Evolutionary conservation across 2,113 vertebrate genomes (phyloP), one percentile per base, ranked within the genome.

Genomic region (Vulpes ferrilata): DNA sequence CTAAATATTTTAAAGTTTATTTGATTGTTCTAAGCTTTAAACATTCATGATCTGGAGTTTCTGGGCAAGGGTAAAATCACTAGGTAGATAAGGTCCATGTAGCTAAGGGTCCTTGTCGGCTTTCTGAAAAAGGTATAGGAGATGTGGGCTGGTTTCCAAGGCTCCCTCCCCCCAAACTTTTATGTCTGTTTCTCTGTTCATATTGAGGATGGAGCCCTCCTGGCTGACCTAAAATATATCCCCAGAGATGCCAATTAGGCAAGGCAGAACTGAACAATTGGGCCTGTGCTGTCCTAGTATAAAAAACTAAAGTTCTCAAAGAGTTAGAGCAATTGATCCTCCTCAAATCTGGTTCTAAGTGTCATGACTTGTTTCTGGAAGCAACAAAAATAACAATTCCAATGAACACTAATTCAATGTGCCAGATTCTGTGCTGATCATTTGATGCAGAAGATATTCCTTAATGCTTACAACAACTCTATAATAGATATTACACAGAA

Each of bases 221-320:
- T 87, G 11, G 2, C 7, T 60, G 32, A 94, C n/a, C 60, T 59
- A 88, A 90, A 87, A 74, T 30, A 90, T 2, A 59, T 16, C 35
- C 25, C 60, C 65, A 90, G 4, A 87, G 19, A 85, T 93, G 67
- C 60, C 74, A 6, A 62, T 83, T 48, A 93, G 15, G 53, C 38
- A 93, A 84, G n/a, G 27, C 11, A 89, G 35, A 92, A 86, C 16
- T 67, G 23, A 91, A 38, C 7, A 71, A n/a, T 57, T 94, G 10
- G 67, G 5, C 43, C 43, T 90, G 25, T 25, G 78, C 25, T 90
- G 20, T 87, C 22, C 17, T 11, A 86, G 10, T 7, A 51, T 30
- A 67, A 69, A 88, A 98, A 98, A 84, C 11, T 4, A 91, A 88
- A 67, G 20, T 93, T 95, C 71, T 78, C 64, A 93, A 92, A 38